Base-by-base conservation (phyloP, 1,140 invertebrate genomes). In the Drosophila mauritiana region DNA sequence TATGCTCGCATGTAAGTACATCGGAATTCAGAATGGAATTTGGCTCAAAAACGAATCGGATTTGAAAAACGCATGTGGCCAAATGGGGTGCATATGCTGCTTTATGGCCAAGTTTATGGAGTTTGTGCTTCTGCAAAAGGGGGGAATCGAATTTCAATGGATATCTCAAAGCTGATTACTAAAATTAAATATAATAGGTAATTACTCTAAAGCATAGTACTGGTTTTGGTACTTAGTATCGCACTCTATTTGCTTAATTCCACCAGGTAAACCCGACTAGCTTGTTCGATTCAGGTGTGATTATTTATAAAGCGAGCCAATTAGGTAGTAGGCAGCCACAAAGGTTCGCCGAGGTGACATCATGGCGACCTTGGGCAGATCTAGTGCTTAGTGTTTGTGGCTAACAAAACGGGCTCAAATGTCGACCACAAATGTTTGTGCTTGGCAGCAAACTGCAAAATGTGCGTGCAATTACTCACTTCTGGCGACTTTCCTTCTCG, bases 351-450 rank as follows among this genome's bases (percentile, higher is more conserved):
- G 42, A 40, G 52, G 54, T 86, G 82, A 86, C 82, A 81, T 86
- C 80, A 86, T 73, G 52, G 55, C 64, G 52, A 85, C 78, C 82
- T 81, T 81, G 82, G 67, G 55, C 67, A 57, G n/a, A 4, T 48
- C 39, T 43, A 15, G 27, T 48, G 20, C 20, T 63, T 61, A 20
- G 34, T 31, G 25, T 25, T 42, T 62, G 42, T n/a, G 3, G 36
- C 31, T 73, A 73, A 37, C 58, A 53, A 59, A 53, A 42, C 46
- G 15, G 46, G 64, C 27, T 65, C 61, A 53, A 65, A 40, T 43
- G 17, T 27, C 59, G n/a, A 65, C 59, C 64, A n/a, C 64, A 68
- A 51, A 15, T 39, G 37, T 27, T 3, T 11, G 20, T n/a, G 49
- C 51, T 31, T 39, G 34, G 15, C 61, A 48, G 46, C 22, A 25